A percentile compares a stretch with the other conserved stretches of the same genome.
Evolutionary conservation across 2,888 invertebrate genomes (phyloP).

Genomic region (Apomyelois bistriatella): DNA sequence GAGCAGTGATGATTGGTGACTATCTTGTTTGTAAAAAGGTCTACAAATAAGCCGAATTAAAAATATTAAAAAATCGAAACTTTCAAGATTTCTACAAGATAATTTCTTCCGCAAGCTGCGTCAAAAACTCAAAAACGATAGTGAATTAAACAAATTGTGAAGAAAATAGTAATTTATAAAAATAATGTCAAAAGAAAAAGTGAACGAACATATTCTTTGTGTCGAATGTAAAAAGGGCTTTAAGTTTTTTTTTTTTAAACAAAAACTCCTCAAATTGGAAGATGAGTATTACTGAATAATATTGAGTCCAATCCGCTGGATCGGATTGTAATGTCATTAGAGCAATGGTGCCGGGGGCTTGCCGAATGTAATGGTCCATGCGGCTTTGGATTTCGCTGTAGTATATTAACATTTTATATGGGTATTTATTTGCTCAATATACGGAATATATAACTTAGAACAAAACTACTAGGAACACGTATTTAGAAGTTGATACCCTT

Average conservation of each 20-base stretch:
- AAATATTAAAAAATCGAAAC: too few species aligned
- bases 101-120: too few species aligned
- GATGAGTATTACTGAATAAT: slow-evolving; percentile 35
- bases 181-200: slow-evolving; percentile 38
- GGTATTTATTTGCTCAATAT: not conserved
- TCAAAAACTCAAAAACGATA: not conserved
- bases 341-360: slow-evolving; percentile 15
- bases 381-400: slow-evolving; percentile 28
- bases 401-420: not conserved
- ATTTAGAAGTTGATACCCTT: too few species aligned
- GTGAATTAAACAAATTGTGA: not conserved
- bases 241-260: slow-evolving; percentile 45
- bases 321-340: slow-evolving; percentile 18
- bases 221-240: slow-evolving; percentile 54
- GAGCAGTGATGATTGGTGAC: too few species aligned
- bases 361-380: slow-evolving; percentile 46
- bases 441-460: too few species aligned
- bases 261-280: slow-evolving; percentile 43
- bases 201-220: slow-evolving; percentile 42
- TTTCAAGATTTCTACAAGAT: too few species aligned
- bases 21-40: too few species aligned
- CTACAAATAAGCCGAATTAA: too few species aligned
- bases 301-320: slow-evolving; percentile 13
- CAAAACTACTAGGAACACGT: too few species aligned
- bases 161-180: slow-evolving; percentile 14